These are phyloP conservation scores for Styela plicata DNA, from an alignment of 23 tunicate genomes.

Conservation along the genomic window DNA sequence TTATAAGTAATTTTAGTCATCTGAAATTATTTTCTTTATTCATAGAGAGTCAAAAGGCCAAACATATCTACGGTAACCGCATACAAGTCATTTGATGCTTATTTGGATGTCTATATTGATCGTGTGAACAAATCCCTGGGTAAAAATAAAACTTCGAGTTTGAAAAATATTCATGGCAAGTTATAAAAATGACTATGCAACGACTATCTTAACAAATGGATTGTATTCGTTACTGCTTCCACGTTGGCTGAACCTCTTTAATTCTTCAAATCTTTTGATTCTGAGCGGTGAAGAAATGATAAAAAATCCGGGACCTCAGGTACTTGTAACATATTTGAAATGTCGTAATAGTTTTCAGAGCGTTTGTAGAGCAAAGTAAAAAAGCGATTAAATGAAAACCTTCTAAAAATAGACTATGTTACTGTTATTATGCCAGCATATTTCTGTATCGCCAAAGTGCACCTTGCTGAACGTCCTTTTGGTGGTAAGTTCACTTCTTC, in stretches of 20 bases:
- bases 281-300: slow-evolving; percentile 12
- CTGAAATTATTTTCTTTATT: no score
- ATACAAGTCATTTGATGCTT: slow-evolving; percentile 29
- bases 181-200: neutral
- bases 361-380: no score
- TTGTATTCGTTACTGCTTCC: slow-evolving; percentile 4
- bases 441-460: no score
- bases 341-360: no score
- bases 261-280: neutral
- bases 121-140: neutral
- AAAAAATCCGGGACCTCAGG: slow-evolving; percentile 13
- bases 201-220: slow-evolving; percentile 21
- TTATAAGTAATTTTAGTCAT: no score
- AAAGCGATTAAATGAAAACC: no score
- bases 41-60: neutral
- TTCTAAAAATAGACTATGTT: no score
- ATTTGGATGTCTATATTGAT: slow-evolving; percentile 28
- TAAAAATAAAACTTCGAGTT: neutral
- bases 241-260: slow-evolving; percentile 6
- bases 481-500: no score
- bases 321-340: no score
- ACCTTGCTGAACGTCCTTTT: no score
- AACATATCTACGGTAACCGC: neutral
- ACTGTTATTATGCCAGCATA: no score
- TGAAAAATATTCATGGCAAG: neutral